Evolutionary conservation across 2,888 invertebrate species (phyloP), one percentile per base, ranked within the genome.

Genomic region (Sphecodes monilicornis): DNA sequence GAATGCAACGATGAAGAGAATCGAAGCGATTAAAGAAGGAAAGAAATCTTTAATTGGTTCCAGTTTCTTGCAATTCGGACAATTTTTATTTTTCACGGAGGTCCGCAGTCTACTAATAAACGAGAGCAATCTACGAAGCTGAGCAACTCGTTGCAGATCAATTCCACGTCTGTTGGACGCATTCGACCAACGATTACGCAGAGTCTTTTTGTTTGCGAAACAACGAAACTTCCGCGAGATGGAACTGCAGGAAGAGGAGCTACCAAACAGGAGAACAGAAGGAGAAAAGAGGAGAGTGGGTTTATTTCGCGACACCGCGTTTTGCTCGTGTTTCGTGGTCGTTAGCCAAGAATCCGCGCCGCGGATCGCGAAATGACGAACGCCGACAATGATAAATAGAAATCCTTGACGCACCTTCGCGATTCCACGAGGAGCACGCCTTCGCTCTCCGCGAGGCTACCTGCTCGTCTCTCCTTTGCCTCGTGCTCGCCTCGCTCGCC

Each of bases 341-440:
- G 76, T 79, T 79, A 32, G 54, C 10, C 36, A 75, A 68, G 79
- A 54, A 76, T 54, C 54, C 36, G 54, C 26, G 60, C 39, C 36
- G 57, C 39, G 46, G 70, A 46, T 36, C 70, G 60, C 60, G 60
- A 26, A 18, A 57, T 57, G 71, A 57, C 80, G 71, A 76, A 26
- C 41, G 39, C 69, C 26, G 72, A 41, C 70, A 82, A 82, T 88
- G 81, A 89, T 88, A 80, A 88, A 85, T 75, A 84, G 68, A 81
- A 89, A 87, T 89, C 90, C 89, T 89, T 88, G 89, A 88, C 88
- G 77, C 83, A 78, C 85, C 78, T 74, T 78, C 32, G 64, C 26
- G 77, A 43, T 85, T 76, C 78, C 68, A 72, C 54, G 10, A 32
- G 64, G 60, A 41, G 70, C 77, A 41, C 79, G 70, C 68, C 69